Base-by-base conservation (phyloP, 2,113 vertebrate species). In the Daphoenositta chrysoptera region DNA sequence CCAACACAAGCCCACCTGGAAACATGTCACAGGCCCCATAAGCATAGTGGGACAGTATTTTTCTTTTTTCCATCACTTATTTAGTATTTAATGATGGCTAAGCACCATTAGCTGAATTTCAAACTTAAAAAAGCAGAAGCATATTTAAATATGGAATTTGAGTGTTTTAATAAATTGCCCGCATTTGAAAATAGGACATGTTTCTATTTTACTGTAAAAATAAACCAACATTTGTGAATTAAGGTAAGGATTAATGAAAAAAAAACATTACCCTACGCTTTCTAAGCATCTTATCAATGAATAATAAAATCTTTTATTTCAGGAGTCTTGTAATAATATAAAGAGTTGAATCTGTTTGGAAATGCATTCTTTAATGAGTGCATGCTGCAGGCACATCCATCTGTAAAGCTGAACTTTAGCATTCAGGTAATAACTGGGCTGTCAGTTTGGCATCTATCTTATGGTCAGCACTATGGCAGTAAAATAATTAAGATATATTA, bases 401-500 rank as follows among this genome's bases (percentile, higher is more conserved):
- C 83, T 80, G 70, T 50, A 70, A 80, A 86, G 30, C 66, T 85
- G 48, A 93, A 57, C 85, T 93, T 83, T 9, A 77, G 63, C 51
- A 33, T 86, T 37, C 75, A 90, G 92, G 79, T 83, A 95, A 87
- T 90, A 84, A 89, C 56, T 83, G 50, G 9, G 24, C 88, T 81
- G 76, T 86, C 68, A 66, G 18, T 80, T 86, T 83, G 86, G 68
- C 71, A 90, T 94, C 82, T 85, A 10, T 94, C 66, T 91, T 80
- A 72, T 3, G 47, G 70, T 48, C 87, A 93, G 48, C 5, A 30
- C 57, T 76, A 27, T 27, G 50, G 33, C n/a, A 31, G 37, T 54
- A 86, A 88, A 83, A 90, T 86, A 93, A 92, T 94, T 89, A 88
- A 90, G 79, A 94, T 88, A 86, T 89, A 93, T 86, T 89, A 70